These are phyloP conservation scores for Lithophane socia DNA, from an alignment of 2,888 invertebrate species.

Conservation along the genomic window DNA sequence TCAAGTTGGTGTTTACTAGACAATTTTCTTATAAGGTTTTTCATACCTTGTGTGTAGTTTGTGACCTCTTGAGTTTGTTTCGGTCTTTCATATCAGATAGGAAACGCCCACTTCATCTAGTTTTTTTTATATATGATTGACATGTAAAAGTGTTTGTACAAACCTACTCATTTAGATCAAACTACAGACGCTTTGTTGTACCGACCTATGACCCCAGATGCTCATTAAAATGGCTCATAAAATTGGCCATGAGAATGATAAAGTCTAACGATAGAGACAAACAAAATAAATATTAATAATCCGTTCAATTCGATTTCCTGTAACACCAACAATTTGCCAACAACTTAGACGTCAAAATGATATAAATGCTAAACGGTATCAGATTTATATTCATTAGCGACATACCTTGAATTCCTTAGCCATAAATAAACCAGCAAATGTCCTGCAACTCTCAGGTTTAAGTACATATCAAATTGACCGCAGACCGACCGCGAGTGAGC, in stretches of 20 bases:
- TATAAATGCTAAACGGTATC: constrained; percentile 46
- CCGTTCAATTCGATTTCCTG: constrained; percentile 16
- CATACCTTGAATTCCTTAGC: constrained; percentile 45
- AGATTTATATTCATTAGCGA: constrained; percentile 51
- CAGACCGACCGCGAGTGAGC: constrained; percentile 41
- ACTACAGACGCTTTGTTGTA: not conserved
- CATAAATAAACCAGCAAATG: constrained; percentile 47
- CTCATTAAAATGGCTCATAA: not conserved
- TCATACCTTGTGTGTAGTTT: not conserved
- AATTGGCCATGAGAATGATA: not conserved
- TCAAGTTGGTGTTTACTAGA: not conserved
- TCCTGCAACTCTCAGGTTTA: constrained; percentile 35
- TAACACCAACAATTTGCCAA: constrained; percentile 27
- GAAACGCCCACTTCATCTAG: not conserved
- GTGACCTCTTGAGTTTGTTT: no score
- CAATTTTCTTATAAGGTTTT: not conserved
- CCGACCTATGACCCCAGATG: not conserved
- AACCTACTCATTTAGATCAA: no score
- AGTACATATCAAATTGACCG: constrained; percentile 57
- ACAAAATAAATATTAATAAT: not conserved
- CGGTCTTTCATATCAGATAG: no score
- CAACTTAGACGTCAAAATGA: constrained; percentile 29
- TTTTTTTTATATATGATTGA: no score
- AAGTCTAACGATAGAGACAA: not conserved
- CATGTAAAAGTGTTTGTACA: no score